A percentile compares a stretch with the other conserved stretches of the same genome.
These are phyloP conservation scores for Pristiophorus japonicus DNA, from an alignment of 2,113 vertebrate genomes.

Conservation along the genomic window DNA sequence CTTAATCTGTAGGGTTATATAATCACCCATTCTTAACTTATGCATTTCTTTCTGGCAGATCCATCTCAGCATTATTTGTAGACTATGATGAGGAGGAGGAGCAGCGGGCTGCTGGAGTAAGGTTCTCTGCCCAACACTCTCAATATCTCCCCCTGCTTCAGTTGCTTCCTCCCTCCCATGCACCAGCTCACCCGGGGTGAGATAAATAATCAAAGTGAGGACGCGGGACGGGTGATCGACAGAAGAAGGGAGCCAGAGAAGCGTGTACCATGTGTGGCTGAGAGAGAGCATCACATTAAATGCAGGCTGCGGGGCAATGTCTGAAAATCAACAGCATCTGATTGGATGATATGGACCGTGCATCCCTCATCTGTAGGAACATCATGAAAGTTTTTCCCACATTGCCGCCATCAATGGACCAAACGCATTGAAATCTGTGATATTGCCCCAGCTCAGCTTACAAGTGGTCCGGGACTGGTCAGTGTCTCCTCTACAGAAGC, in stretches of 20 bases:
- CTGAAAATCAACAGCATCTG: neutral
- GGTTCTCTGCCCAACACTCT: neutral
- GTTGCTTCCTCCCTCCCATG: neutral
- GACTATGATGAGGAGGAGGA: neutral
- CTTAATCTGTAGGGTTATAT: neutral
- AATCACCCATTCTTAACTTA: neutral
- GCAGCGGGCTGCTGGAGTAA: neutral
- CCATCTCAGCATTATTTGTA: neutral
- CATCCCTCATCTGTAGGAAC: neutral
- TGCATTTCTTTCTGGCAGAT: neutral
- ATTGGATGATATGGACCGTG: neutral
- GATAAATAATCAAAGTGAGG: neutral
- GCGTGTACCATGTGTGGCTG: neutral
- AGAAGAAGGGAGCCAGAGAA: neutral
- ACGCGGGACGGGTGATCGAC: neutral
- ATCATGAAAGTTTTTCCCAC: neutral
- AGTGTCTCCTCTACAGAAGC: neutral
- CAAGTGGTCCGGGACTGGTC: neutral
- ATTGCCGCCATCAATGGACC: neutral
- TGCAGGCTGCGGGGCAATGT: neutral
- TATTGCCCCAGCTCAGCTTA: neutral
- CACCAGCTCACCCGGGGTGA: neutral
- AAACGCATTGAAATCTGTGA: neutral
- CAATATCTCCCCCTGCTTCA: neutral
- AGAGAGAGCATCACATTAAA: neutral